Base-by-base conservation (phyloP, 2,888 invertebrate species). In the Ethmia dodecea region DNA sequence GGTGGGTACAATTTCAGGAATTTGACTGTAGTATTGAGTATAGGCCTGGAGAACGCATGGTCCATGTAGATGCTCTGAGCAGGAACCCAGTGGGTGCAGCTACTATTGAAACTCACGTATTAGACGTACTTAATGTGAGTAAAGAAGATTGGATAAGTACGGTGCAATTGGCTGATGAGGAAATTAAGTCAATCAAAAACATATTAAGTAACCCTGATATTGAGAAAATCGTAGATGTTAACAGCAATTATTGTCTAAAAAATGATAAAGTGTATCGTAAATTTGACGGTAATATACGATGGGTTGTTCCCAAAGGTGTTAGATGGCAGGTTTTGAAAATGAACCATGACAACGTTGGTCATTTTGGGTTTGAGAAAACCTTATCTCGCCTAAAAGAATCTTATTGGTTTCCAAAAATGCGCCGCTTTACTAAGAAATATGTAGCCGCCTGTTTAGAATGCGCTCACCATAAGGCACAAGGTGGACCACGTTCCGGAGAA, bases 1-100 rank as follows among this genome's bases (percentile, higher is more conserved):
- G 65, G 61, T 66, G 60, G 62, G 22, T 60, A 4, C 24, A 20
- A 16, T 33, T 53, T 3, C 55, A 54, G 35, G 61, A 65, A 33
- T 66, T 45, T 34, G 45, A 51, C 24, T 64, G 54, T 33, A 51
- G 45, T 27, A 32, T 44, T 3, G 40, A 33, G 28, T 63, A 28
- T 35, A 45, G 22, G 52, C 56, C 49, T 13, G 35, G 38, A 9
- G 29, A 42, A 32, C 26, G 14, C 5, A 61, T 67, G 58, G 9
- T 33, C 28, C 62, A 67, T 40, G 63, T 60, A 0, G 65, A 67
- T 38, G 59, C 60, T 0, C 37, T 65, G 20, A 64, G 60, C 26
- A 35, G 61, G 13, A 47, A 49, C 31, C 29, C 29, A 6, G 16
- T 29, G 3, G 27, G 9, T 1, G 10, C 15, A 5, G 29, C 15